Percentiles rank a stretch among this genome's conserved stretches.
Conservation (phyloP, 1,140 invertebrate species). For the Rhagoletis pomonella region DNA sequence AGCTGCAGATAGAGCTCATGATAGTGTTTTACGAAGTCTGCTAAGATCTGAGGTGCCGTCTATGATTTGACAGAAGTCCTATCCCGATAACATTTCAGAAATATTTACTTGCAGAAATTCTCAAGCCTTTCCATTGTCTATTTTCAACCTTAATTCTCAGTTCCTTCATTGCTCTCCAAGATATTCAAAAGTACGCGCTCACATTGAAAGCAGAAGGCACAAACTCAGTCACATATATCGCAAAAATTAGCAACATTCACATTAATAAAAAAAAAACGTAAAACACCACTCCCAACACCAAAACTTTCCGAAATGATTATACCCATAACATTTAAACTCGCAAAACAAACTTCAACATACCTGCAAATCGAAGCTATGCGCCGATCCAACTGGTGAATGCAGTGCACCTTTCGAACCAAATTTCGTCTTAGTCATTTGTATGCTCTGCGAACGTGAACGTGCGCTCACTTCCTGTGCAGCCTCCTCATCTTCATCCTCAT, state of each 20-base stretch:
- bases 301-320: background rate
- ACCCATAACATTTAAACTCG: too few species aligned
- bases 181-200: background rate
- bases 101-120: too few species aligned
- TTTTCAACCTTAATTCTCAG: too few species aligned
- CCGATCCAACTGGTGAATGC: conserved; percentile 71
- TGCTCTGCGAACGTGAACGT: conserved; percentile 70
- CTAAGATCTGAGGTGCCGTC: too few species aligned
- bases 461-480: conserved; percentile 62
- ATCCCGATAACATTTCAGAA: too few species aligned
- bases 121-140: too few species aligned
- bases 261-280: background rate
- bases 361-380: conserved; percentile 73
- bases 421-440: conserved; percentile 69
- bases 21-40: too few species aligned
- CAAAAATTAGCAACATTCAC: background rate
- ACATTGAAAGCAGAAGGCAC: background rate
- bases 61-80: too few species aligned
- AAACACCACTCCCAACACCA: background rate
- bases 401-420: conserved; percentile 70
- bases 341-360: conserved; percentile 56
- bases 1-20: too few species aligned
- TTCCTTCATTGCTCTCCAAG: background rate
- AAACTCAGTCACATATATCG: background rate
- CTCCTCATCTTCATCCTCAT: conserved; percentile 68